These are phyloP conservation scores for Pegoplata infirma DNA, from an alignment of 2,888 invertebrate genomes.

Conservation along the genomic window DNA sequence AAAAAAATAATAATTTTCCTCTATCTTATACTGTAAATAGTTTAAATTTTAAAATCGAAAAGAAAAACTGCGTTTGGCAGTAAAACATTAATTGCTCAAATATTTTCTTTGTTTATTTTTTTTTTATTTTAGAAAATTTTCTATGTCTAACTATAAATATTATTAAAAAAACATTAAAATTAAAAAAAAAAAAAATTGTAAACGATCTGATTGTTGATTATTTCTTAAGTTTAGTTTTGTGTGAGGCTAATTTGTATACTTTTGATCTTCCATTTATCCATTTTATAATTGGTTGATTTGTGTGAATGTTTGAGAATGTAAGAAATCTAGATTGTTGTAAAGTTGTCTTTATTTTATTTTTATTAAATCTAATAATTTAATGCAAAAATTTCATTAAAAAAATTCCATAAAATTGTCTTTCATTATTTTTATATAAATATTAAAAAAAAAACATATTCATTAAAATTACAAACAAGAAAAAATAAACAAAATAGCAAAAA, in stretches of 20 bases:
- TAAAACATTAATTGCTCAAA: constrained; percentile 60
- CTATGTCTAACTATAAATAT: constrained; percentile 41
- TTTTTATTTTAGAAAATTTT: constrained; percentile 47
- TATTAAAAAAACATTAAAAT: no score
- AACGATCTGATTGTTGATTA: constrained; percentile 74
- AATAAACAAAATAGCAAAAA: constrained; percentile 29
- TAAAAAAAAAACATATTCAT: constrained; percentile 19
- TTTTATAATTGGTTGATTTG: neutral
- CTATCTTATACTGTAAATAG: constrained; percentile 51
- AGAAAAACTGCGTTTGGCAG: constrained; percentile 48
- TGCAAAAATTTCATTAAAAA: neutral
- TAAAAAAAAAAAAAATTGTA: constrained; percentile 25
- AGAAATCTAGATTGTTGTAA: neutral
- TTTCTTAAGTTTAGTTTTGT: constrained; percentile 78
- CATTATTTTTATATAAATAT: constrained; percentile 26
- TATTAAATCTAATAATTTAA: no score
- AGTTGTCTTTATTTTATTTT: no score
- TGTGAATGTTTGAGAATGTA: constrained; percentile 2
- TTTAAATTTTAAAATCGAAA: constrained; percentile 29
- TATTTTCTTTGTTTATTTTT: constrained; percentile 27
- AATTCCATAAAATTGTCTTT: constrained; percentile 6
- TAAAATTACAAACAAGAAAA: constrained; percentile 19
- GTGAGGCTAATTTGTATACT: constrained; percentile 73
- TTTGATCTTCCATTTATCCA: constrained; percentile 11
- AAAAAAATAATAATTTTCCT: constrained; percentile 16